Conservation (phyloP, 1,140 invertebrate genomes). For the Heliconius eleuchia region DNA sequence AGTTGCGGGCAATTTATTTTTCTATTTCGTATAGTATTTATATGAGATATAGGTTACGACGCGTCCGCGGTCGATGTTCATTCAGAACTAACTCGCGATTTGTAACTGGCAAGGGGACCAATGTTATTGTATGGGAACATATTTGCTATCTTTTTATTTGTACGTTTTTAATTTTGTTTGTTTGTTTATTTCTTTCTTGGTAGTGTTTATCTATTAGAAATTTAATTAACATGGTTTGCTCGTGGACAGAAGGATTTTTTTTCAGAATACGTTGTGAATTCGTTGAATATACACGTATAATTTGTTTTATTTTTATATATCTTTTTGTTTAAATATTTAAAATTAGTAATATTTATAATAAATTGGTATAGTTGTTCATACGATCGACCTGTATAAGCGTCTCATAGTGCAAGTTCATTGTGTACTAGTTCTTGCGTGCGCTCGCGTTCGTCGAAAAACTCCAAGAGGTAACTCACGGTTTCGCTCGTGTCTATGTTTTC, state of each 20-base stretch:
- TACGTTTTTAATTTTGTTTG: not conserved
- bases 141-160: not conserved
- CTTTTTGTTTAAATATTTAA: not conserved
- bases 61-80: slow-evolving; percentile 32
- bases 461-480: slow-evolving; percentile 55
- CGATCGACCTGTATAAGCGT: slow-evolving; percentile 42
- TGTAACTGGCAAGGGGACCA: not conserved
- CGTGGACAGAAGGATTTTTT: no score
- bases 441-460: slow-evolving; percentile 55
- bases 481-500: slow-evolving; percentile 55
- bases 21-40: not conserved
- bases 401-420: slow-evolving; percentile 64
- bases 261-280: no score
- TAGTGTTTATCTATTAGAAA: no score
- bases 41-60: not conserved
- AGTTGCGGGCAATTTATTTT: not conserved
- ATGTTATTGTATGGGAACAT: not conserved
- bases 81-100: slow-evolving; percentile 37
- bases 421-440: slow-evolving; percentile 61
- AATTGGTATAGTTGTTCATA: not conserved
- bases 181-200: no score
- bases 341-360: not conserved
- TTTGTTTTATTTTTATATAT: not conserved
- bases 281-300: no score
- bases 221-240: no score